Base-by-base conservation (phyloP, 2,797 vertebrate genomes). In the Peromyscus attwateri region DNA sequence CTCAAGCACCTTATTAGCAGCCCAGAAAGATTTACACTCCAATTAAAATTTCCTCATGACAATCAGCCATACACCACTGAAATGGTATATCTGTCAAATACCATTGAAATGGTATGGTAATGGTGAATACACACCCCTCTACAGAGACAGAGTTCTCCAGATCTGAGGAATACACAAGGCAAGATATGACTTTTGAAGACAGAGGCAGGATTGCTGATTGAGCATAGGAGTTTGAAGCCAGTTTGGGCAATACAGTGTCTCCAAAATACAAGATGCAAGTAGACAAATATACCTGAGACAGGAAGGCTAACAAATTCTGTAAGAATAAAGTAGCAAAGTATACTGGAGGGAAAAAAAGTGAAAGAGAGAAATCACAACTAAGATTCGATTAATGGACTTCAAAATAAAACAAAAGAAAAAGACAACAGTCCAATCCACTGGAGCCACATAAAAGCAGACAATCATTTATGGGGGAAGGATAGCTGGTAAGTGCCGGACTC, bases 401-500 rank as follows among this genome's bases (percentile, higher is more conserved):
- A 40, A 43, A 82, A 52, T 87, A 92, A 77, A 79, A 70, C 9
- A 81, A 92, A 87, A 6, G 29, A 31, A 75, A 12, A 71, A 57
- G 46, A 29, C n/a, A 93, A 77, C 13, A 80, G 57, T 8, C 19
- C 37, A 43, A 87, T 64, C 60, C 57, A 46, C 90, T 40, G 52
- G 52, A 97, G 77, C 10, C 79, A 23, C 40, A 73, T n/a, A 7
- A 81, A 85, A 81, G 55, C 66, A 87, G 27, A n/a, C 62, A 94
- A n/a, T 27, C n/a, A 8, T 34, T 84, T 66, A 73, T 27, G 13
- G 11, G 17, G 29, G 52, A 9, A 19, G 31, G 60, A 71, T 9
- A 55, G 27, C 19, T 57, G 1, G 46, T 34, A 57, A 66, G 31
- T 46, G 17, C 49, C 77, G 12, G 76, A 29, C 34, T 80, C 68